Percentiles rank a stretch among this genome's conserved stretches.
phyloP scores from a whole-genome alignment of 2,888 invertebrate species.

The Cephus nigrinus region DNA sequence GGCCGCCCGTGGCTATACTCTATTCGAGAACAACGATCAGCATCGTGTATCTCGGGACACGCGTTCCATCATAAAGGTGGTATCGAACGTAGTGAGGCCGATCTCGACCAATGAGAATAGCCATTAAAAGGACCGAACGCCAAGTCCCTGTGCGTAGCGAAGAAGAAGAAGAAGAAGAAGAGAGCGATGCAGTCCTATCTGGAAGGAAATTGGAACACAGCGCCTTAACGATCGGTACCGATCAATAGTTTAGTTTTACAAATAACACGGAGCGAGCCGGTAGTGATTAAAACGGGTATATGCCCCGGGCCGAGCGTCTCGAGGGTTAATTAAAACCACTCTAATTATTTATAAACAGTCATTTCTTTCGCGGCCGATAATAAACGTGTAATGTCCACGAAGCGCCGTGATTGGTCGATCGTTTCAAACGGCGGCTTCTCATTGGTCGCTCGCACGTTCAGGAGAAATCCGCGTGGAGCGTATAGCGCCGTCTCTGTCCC shows the following conservation, averaged over 20 bases:
- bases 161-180: too few relatives aligned
- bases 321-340: slow-evolving; percentile 65
- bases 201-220: slow-evolving; percentile 35
- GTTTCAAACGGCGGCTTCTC: slow-evolving; percentile 49
- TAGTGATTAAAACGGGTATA: slow-evolving; percentile 53
- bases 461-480: slow-evolving; percentile 46
- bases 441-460: slow-evolving; percentile 37
- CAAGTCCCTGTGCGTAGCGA: too few relatives aligned
- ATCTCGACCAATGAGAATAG: too few relatives aligned
- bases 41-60: slow-evolving; percentile 27
- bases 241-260: slow-evolving; percentile 50
- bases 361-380: slow-evolving; percentile 61
- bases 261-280: slow-evolving; percentile 38
- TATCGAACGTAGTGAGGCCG: too few relatives aligned
- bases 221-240: slow-evolving; percentile 38
- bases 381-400: slow-evolving; percentile 53
- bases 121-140: too few relatives aligned
- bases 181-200: neutral
- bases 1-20: too few relatives aligned
- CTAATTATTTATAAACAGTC: slow-evolving; percentile 67
- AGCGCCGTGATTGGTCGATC: neutral
- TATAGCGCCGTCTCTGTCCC: slow-evolving; percentile 7
- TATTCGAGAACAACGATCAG: too few relatives aligned
- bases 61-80: slow-evolving; percentile 43
- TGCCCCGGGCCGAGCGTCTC: slow-evolving; percentile 53